A percentile compares a stretch with the other conserved stretches of the same genome.
These are phyloP conservation scores for Ophioninae sp. DNA, from an alignment of 2,888 invertebrate species.

Conservation along the genomic window DNA sequence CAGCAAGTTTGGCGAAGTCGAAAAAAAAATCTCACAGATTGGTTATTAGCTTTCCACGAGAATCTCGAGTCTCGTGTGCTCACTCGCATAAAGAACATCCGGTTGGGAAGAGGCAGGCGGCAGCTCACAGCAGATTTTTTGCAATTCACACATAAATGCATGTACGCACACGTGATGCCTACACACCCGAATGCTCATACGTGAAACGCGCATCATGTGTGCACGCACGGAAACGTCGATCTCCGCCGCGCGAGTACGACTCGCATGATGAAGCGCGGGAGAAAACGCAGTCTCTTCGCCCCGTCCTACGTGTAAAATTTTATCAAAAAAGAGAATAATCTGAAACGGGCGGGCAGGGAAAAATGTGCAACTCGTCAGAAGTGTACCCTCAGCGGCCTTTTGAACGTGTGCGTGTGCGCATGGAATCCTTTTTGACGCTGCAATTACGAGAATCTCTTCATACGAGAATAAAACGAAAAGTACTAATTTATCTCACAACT, in stretches of 20 bases:
- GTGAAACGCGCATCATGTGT: constrained; percentile 35
- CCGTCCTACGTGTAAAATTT: constrained; percentile 10
- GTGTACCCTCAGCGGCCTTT: constrained; percentile 23
- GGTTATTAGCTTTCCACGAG: constrained; percentile 55
- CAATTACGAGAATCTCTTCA: constrained; percentile 40
- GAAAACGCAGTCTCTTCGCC: constrained; percentile 5
- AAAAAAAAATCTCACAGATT: constrained; percentile 20
- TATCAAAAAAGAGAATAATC: constrained; percentile 25
- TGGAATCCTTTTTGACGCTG: constrained; percentile 35
- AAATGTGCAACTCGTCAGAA: constrained; percentile 5
- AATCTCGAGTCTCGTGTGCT: constrained; percentile 41
- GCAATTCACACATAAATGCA: neutral
- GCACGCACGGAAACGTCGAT: constrained; percentile 59
- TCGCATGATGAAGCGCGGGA: neutral
- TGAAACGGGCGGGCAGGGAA: neutral
- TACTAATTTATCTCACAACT: constrained; percentile 2
- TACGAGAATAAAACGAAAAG: constrained; percentile 22
- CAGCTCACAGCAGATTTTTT: constrained; percentile 24
- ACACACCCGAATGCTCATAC: neutral
- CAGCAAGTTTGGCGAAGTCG: neutral
- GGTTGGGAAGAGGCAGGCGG: constrained; percentile 53
- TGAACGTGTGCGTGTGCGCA: neutral
- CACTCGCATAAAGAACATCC: constrained; percentile 58
- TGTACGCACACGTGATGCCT: neutral
- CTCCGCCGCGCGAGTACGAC: constrained; percentile 23